Percentiles rank a stretch among this genome's conserved stretches.
These are phyloP conservation scores for Rhyacophila evoluta DNA, from an alignment of 2,888 invertebrate species.

Conservation along the genomic window DNA sequence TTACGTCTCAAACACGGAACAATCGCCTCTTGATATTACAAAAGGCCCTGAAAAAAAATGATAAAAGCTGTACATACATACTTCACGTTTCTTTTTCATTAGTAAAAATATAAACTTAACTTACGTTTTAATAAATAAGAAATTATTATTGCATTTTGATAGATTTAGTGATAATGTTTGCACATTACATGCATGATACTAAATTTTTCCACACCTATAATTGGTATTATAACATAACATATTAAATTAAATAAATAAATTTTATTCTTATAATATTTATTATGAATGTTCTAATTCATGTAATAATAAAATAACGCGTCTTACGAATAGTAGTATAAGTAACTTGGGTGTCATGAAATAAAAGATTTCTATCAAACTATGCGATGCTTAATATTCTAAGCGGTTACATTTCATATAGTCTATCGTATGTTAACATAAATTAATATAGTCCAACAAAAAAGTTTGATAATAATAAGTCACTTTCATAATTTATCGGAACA, in stretches of 20 bases:
- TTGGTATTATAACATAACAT: not conserved
- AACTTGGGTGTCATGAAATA: slow-evolving; percentile 66
- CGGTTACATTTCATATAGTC: too few species aligned
- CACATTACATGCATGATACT: not conserved
- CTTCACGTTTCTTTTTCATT: too few species aligned
- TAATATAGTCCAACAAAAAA: too few species aligned
- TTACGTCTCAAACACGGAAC: too few species aligned
- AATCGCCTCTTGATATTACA: slow-evolving; percentile 32
- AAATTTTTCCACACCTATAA: not conserved
- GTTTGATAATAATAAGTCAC: too few species aligned
- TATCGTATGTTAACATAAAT: too few species aligned
- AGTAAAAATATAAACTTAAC: too few species aligned
- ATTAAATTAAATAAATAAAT: not conserved
- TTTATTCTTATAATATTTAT: not conserved
- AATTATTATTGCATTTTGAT: not conserved
- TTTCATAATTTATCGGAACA: too few species aligned
- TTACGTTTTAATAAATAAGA: too few species aligned
- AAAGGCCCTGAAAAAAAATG: slow-evolving; percentile 33
- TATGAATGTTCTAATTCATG: too few species aligned
- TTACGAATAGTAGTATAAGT: not conserved
- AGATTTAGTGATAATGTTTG: not conserved
- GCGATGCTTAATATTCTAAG: too few species aligned
- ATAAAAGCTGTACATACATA: not conserved
- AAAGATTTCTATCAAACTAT: slow-evolving; percentile 70
- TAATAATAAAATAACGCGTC: not conserved